phyloP scores from a whole-genome alignment of 2,113 vertebrate genomes.

The Cynoglossus semilaevis region DNA sequence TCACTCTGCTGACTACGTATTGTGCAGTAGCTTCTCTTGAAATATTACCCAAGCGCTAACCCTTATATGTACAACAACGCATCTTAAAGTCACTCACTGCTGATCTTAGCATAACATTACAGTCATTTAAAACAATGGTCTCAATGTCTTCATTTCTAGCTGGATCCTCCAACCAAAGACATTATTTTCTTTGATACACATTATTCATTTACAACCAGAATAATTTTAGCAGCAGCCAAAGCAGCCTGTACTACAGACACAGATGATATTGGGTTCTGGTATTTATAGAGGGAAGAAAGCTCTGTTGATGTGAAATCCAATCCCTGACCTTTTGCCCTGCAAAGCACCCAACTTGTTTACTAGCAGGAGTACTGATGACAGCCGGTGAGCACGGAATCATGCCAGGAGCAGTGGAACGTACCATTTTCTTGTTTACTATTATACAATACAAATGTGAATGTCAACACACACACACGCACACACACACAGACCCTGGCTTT shows the following conservation, averaged over 20 bases:
- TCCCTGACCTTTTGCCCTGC: conserved; percentile 26
- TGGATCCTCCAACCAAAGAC: too few relatives aligned
- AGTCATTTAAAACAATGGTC: too few relatives aligned
- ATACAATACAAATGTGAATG: conserved; percentile 1
- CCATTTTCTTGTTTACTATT: conserved; percentile 29
- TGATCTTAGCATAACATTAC: too few relatives aligned
- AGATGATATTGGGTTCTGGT: not conserved
- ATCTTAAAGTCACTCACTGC: too few relatives aligned
- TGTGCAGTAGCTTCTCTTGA: too few relatives aligned
- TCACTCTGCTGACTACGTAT: too few relatives aligned
- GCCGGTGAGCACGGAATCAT: conserved; percentile 9
- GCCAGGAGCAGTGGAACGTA: not conserved
- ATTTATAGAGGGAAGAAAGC: conserved; percentile 5
- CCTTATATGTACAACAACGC: too few relatives aligned
- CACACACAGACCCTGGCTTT: not conserved
- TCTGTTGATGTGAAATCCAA: conserved; percentile 31
- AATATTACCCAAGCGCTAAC: too few relatives aligned
- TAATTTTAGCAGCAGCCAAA: not conserved
- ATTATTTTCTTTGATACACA: too few relatives aligned
- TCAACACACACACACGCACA: not conserved
- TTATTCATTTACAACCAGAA: too few relatives aligned
- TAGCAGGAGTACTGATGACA: conserved; percentile 34
- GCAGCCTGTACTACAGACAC: not conserved
- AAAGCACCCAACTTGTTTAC: conserved; percentile 34
- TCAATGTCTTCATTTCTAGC: too few relatives aligned